A percentile compares a stretch with the other conserved stretches of the same genome.
phyloP scores from a whole-genome alignment of 1,140 invertebrate species.

The Drosophila equinoxialis region DNA sequence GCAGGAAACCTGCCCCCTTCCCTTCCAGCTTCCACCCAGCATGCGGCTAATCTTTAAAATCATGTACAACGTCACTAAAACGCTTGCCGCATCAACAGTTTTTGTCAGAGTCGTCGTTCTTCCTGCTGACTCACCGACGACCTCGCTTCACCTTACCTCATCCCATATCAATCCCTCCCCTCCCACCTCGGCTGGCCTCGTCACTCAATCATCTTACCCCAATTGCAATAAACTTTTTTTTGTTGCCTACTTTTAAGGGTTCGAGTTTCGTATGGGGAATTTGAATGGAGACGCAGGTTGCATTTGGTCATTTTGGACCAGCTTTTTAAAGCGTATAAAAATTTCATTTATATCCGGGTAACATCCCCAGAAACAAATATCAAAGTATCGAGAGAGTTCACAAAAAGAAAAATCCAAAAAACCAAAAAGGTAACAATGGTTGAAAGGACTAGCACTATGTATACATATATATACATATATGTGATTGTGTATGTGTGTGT shows the following conservation, averaged over 20 bases:
- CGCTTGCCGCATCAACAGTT: conserved; percentile 69
- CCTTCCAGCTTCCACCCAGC: conserved; percentile 31
- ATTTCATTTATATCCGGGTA: conserved; percentile 65
- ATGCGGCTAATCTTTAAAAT: conserved; percentile 77
- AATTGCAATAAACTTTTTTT: conserved; percentile 64
- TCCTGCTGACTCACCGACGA: conserved; percentile 57
- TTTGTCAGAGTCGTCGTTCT: conserved; percentile 7
- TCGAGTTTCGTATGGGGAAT: conserved; percentile 5
- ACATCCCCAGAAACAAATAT: conserved; percentile 37
- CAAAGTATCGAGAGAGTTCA: not conserved
- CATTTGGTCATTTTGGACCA: conserved; percentile 56
- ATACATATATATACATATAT: too few relatives aligned
- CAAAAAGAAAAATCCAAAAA: conserved; percentile 36
- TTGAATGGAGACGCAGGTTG: conserved; percentile 43
- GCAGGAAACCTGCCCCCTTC: too few relatives aligned
- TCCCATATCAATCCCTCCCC: not conserved
- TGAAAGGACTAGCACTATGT: not conserved
- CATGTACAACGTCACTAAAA: conserved; percentile 67
- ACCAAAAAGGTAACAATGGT: conserved; percentile 2
- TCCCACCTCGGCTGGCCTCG: conserved; percentile 2
- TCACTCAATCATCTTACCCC: conserved; percentile 25
- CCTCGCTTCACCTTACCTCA: conserved; percentile 16
- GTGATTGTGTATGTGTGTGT: conserved; percentile 7
- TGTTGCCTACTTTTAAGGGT: conserved; percentile 75
- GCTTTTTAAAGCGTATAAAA: conserved; percentile 74